Evolutionary conservation across 2,888 invertebrate species (phyloP), one percentile per base, ranked within the genome.

Genomic region (Zootermopsis nevadensis): DNA sequence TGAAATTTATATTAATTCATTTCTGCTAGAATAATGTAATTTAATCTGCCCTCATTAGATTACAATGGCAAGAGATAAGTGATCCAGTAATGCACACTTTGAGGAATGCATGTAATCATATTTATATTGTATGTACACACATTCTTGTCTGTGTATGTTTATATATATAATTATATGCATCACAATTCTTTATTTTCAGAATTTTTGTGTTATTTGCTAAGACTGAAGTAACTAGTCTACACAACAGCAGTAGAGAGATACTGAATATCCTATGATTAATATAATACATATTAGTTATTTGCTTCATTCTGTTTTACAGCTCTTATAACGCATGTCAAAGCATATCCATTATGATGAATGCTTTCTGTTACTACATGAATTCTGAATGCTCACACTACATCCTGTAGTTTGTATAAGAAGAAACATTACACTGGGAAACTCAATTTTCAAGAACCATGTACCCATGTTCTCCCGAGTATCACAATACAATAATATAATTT

Each of bases 21-120:
- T 42, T 79, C 60, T 82, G 82, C 82, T 82, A 82, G 82, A 82
- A 74, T 81, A 81, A 82, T 82, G 55, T 82, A 82, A 35, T 82
- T 81, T 72, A 72, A 55, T 82, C 76, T 76, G 55, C 60, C 35
- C 31, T 48, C 69, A 81, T 22, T 33, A 81, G 27, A 81, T 69
- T 82, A 76, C 74, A 74, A 74, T 42, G 74, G 38, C 74, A 79
- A 79, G 66, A 79, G 1, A 31, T 60, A 79, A 79, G 79, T 79
- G 38, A 35, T 66, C 42, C 12, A 38, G 66, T 35, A 79, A 79
- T 35, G 35, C 60, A 55, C 35, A 79, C 10, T 33, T 33, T 2
- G 7, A 33, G 10, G 33, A 79, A 19, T 79, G 53, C 12, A 77
- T 60, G 66, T 60, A 35, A 35, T 33, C 31, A 77, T 77, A 60